These are phyloP conservation scores for Epizoanthus rinbou DNA, from an alignment of 92 coral and sea anemone species.

Conservation along the genomic window DNA sequence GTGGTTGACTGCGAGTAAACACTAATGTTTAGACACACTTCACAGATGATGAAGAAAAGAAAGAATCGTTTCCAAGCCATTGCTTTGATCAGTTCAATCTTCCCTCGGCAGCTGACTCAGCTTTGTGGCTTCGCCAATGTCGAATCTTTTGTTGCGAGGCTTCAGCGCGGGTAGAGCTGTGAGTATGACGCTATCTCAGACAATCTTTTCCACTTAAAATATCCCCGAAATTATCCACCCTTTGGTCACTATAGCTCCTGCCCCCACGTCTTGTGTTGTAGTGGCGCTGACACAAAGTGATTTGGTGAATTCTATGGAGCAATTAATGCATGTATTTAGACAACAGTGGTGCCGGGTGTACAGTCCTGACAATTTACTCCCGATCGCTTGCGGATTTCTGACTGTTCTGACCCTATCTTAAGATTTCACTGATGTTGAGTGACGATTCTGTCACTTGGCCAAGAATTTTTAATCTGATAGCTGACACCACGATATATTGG, in stretches of 20 bases:
- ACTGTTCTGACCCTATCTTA: conserved; percentile 9
- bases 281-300: neutral
- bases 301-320: neutral
- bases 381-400: conserved; percentile 19
- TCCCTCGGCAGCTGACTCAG: neutral
- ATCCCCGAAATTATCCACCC: conserved; percentile 7
- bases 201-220: too few relatives aligned
- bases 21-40: conserved; percentile 10
- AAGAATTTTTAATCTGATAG: conserved; percentile 36
- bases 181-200: neutral
- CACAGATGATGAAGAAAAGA: conserved; percentile 29
- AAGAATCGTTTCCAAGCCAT: conserved; percentile 17
- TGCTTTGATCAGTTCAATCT: neutral
- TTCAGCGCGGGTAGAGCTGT: conserved; percentile 12
- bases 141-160: conserved; percentile 18
- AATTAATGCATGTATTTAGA: conserved; percentile 32
- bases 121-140: neutral
- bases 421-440: conserved; percentile 31
- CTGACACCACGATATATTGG: neutral
- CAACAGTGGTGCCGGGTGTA: neutral
- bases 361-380: neutral
- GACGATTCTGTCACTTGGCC: conserved; percentile 28
- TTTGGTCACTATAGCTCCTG: neutral
- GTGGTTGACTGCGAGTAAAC: conserved; percentile 33
- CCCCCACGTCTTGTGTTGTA: neutral